These are phyloP conservation scores for Monomorium pharaonis DNA, from an alignment of 1,140 invertebrate species.

Conservation along the genomic window DNA sequence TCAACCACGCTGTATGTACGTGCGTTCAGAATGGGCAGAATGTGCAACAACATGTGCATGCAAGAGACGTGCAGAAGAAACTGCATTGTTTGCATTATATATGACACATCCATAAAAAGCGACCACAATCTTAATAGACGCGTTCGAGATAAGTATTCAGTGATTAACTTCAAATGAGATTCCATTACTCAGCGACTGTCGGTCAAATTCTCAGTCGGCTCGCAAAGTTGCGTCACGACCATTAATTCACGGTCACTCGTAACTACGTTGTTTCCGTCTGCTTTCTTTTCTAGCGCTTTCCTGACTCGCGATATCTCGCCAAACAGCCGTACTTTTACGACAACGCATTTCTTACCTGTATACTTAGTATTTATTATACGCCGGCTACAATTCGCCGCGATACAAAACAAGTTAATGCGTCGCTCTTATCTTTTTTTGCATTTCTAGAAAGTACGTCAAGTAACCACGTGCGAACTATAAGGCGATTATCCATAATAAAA, in stretches of 20 bases:
- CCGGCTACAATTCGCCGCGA: neutral
- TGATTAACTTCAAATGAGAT: constrained; percentile 16
- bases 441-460: constrained; percentile 26
- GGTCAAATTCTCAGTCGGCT: constrained; percentile 2
- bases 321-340: constrained; percentile 7
- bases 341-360: neutral
- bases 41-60: neutral
- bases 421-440: constrained; percentile 30
- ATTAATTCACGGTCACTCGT: constrained; percentile 30
- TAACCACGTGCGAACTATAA: neutral
- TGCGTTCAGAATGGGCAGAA: neutral
- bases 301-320: neutral
- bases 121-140: constrained; percentile 5
- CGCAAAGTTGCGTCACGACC: neutral
- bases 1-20: neutral
- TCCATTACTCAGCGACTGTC: neutral
- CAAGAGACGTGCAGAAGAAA: neutral
- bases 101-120: neutral
- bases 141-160: neutral
- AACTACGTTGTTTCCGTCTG: neutral
- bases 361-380: neutral
- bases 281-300: constrained; percentile 28
- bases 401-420: constrained; percentile 8
- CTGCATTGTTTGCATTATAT: neutral
- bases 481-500: constrained; percentile 1